A percentile compares a stretch with the other conserved stretches of the same genome.
phyloP scores from a whole-genome alignment of 2,888 invertebrate genomes.

The Troilus luridus region DNA sequence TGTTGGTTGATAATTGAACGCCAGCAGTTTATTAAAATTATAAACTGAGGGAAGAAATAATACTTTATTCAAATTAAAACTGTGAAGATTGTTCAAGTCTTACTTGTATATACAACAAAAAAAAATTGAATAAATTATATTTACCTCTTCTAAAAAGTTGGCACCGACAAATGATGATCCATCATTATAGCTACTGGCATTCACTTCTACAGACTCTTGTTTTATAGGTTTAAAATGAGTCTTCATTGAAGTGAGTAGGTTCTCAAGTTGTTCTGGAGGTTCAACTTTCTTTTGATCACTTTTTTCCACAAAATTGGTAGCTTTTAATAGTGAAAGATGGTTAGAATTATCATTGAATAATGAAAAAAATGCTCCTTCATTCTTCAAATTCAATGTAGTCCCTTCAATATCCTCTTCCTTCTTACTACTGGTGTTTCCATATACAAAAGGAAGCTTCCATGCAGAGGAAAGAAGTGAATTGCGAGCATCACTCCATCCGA shows the following conservation, averaged over 20 bases:
- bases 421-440: slow-evolving; percentile 49
- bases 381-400: slow-evolving; percentile 69
- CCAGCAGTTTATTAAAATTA: too few species aligned
- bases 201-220: slow-evolving; percentile 66
- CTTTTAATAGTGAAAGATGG: slow-evolving; percentile 54
- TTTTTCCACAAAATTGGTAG: slow-evolving; percentile 57
- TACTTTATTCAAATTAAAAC: too few species aligned
- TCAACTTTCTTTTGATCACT: slow-evolving; percentile 63
- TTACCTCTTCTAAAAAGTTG: slow-evolving; percentile 75
- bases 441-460: slow-evolving; percentile 62
- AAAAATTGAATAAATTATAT: slow-evolving; percentile 69
- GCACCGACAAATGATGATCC: slow-evolving; percentile 81
- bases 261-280: slow-evolving; percentile 73
- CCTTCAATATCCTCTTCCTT: slow-evolving; percentile 68
- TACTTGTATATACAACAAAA: too few species aligned
- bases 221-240: slow-evolving; percentile 90
- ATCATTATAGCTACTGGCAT: slow-evolving; percentile 72
- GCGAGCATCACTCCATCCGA: slow-evolving; percentile 63
- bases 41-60: too few species aligned
- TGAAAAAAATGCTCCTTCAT: slow-evolving; percentile 68
- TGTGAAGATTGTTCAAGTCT: too few species aligned
- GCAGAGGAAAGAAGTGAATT: slow-evolving; percentile 61
- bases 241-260: slow-evolving; percentile 81
- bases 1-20: too few species aligned
- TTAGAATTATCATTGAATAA: slow-evolving; percentile 63